Base-by-base conservation (phyloP, 2,797 vertebrate genomes). In the Xyrichtys novacula region DNA sequence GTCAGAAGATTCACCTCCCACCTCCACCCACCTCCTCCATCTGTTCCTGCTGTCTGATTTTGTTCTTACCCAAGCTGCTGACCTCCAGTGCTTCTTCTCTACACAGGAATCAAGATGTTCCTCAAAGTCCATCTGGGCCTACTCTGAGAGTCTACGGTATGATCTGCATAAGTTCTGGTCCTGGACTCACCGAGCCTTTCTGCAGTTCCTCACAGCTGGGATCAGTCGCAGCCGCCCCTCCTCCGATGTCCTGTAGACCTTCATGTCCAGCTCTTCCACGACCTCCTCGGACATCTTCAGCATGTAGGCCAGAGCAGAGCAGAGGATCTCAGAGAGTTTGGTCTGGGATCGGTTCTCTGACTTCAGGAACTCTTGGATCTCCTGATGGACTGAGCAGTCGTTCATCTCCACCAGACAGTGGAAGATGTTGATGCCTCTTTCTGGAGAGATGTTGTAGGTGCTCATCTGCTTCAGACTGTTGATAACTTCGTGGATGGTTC, bases 221-320 rank as follows among this genome's bases (percentile, higher is more conserved):
- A 62, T 62, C 11, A 62, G 43, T 36, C 64, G 28, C 0, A 20
- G 10, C 16, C 11, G 9, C 5, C 71, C 71, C 29, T 56, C 50
- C 7, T 20, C 16, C 31, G 50, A 38, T 0, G 29, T 61, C 9
- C 3, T 43, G 44, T 38, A 49, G 0, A 12, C 10, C 0, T 3
- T 49, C 20, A 54, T 28, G 19, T 71, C 72, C 23, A 80, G 2
- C 23, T 15, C 52, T 19, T 71, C 63, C 10, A 53, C 28, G 2
- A 58, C 29, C 1, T 67, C 31, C 11, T 60, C 40, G 11, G 63
- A 80, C 2, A 46, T 32, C 29, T 29, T 31, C 19, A 72, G 49
- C 38, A 57, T 60, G 63, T 32, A 38, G 17, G 68, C 67, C 67
- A 62, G 20, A 26, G 19, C 57, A 12, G 66, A 70, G 67, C 42